Conservation (phyloP, 2,797 vertebrate species). For the Amniataba percoides region DNA sequence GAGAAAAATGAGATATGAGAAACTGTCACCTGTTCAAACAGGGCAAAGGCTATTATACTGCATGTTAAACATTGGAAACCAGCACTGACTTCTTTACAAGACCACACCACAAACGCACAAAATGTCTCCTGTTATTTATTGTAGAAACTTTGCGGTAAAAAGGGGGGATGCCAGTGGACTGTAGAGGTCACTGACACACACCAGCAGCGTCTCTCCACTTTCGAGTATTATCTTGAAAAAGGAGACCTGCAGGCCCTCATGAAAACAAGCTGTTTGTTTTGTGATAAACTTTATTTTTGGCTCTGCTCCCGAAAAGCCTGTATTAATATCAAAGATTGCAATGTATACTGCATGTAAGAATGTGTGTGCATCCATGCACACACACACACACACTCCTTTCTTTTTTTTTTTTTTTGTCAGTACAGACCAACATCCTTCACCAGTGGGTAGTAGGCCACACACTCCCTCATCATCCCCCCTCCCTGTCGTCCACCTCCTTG, state of each 20-base stretch:
- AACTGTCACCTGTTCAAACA: conserved; percentile 45
- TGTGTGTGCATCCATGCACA: not conserved
- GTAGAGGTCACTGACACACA: conserved; percentile 15
- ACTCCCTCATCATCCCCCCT: conserved; percentile 50
- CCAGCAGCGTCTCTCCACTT: conserved; percentile 14
- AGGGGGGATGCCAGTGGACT: not conserved
- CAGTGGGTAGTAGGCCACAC: conserved; percentile 54
- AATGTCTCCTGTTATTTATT: conserved; percentile 1
- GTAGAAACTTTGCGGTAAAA: not conserved
- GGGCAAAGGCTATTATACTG: conserved; percentile 1
- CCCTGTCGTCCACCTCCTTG: conserved; percentile 75
- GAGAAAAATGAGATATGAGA: conserved; percentile 35
- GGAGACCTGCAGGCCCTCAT: conserved; percentile 8
- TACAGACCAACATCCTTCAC: conserved; percentile 37
- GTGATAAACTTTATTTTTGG: conserved; percentile 6
- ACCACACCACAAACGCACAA: not conserved
- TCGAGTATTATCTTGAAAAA: conserved; percentile 26
- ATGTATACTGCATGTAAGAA: not conserved
- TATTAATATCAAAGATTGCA: not conserved
- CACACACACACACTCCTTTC: conserved; percentile 25
- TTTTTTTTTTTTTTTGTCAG: conserved; percentile 35
- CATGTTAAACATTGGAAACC: conserved; percentile 25
- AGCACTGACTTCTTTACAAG: not conserved
- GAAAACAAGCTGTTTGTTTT: conserved; percentile 32
- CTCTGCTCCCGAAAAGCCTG: conserved; percentile 5